Evolutionary conservation across 2,888 invertebrate species (phyloP), one percentile per base, ranked within the genome.

Genomic region (Morpho helenor): DNA sequence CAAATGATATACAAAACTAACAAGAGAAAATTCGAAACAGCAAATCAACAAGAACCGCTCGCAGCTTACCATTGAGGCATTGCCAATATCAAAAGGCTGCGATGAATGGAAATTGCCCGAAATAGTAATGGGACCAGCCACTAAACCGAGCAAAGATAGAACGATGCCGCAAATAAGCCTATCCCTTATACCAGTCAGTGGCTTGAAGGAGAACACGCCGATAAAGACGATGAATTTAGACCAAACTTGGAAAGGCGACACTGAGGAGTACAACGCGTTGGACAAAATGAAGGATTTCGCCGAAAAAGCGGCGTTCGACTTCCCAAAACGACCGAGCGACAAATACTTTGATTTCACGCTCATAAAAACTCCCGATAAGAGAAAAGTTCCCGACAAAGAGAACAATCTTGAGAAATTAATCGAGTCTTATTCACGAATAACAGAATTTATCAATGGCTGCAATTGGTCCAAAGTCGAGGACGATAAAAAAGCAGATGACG

Each of bases 211-310:
- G 57, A 82, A 84, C 49, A 76, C 78, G 0, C 86, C 87, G 0
- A 77, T 87, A 45, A 86, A 87, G 72, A 77, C 82, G 0, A 65
- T 84, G 9, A 82, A 76, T 63, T 76, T 80, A 55, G 82, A 87
- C 64, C 80, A 82, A 59, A 73, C 75, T 1, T 86, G 84, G 80
- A 83, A 80, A 59, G 82, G 82, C 43, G 83, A 83, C 1, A 65
- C 73, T 0, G 85, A 87, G 40, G 83, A 91, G 70, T 91, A 91
- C 65, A 91, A 91, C 62, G 91, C 91, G 0, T 62, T 91, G 57
- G 91, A 91, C 42, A 91, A 89, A 79, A 91, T 91, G 87, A 89
- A 89, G 66, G 84, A 89, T 59, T 91, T 91, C 70, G 90, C 91
- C 7, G 90, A 91, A 66, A 90, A 87, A 63, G 88, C 88, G 0